A percentile compares a stretch with the other conserved stretches of the same genome.
Evolutionary conservation across 2,797 vertebrate genomes (phyloP).

Genomic region (Psittacula echo): DNA sequence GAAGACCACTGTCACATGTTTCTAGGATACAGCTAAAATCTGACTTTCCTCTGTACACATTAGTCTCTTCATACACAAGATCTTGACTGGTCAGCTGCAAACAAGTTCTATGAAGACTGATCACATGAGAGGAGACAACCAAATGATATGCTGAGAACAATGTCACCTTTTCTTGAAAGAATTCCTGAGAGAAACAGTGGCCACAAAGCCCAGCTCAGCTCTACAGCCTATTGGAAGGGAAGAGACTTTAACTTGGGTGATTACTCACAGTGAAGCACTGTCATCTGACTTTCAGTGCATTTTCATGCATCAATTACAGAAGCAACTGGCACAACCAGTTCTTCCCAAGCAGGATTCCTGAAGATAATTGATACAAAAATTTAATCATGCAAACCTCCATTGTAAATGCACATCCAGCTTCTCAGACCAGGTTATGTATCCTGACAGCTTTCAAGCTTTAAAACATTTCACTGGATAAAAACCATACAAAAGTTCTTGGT

Average conservation of each 20-base stretch:
- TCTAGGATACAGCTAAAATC: background rate
- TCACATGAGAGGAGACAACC: background rate
- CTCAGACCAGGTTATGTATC: background rate
- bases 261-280: background rate
- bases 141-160: fast-evolving
- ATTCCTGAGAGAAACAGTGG: background rate
- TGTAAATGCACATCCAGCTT: background rate
- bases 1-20: background rate
- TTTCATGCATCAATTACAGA: conserved; percentile 7
- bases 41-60: background rate
- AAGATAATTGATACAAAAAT: conserved; percentile 18
- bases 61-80: background rate
- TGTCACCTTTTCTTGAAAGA: background rate
- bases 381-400: background rate
- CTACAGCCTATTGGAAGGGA: background rate
- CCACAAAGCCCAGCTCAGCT: background rate
- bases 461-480: background rate
- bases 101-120: background rate
- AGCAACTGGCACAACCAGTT: conserved; percentile 27
- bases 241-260: background rate
- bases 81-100: background rate
- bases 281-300: background rate
- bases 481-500: background rate
- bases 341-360: conserved; percentile 6
- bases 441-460: background rate